phyloP scores from a whole-genome alignment of 1,140 invertebrate species.

The Theocolax elegans region DNA sequence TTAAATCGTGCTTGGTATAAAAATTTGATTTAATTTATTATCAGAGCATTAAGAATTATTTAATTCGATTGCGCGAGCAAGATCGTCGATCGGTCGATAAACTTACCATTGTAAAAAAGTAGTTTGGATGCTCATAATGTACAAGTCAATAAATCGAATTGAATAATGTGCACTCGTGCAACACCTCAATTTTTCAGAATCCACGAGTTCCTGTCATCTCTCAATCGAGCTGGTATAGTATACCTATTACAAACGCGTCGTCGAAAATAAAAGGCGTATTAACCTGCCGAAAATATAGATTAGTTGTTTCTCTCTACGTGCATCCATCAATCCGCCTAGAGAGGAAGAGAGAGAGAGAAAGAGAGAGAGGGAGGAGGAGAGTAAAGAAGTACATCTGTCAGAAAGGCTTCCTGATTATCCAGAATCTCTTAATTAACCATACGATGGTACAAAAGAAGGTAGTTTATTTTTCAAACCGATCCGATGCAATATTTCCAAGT shows the following conservation, averaged over 20 bases:
- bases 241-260: not conserved
- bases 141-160: too few species aligned
- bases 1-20: too few species aligned
- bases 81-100: not conserved
- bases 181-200: slow-evolving; percentile 27
- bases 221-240: slow-evolving; percentile 3
- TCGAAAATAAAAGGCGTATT: slow-evolving; percentile 9
- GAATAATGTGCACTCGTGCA: too few species aligned
- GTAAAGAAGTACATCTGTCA: not conserved
- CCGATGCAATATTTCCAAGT: not conserved
- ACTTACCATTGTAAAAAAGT: not conserved
- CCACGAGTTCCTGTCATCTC: slow-evolving; percentile 20
- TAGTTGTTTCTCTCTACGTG: not conserved
- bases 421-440: slow-evolving; percentile 37
- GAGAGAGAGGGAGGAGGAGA: not conserved
- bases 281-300: slow-evolving; percentile 35
- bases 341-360: not conserved
- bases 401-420: slow-evolving; percentile 9
- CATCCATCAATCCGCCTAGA: slow-evolving; percentile 25
- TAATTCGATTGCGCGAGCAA: too few species aligned
- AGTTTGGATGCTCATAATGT: too few species aligned
- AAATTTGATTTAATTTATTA: too few species aligned
- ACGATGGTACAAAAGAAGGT: too few species aligned
- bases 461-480: not conserved
- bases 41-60: too few species aligned